phyloP scores from a whole-genome alignment of 2,113 vertebrate genomes.

The Solea solea region DNA sequence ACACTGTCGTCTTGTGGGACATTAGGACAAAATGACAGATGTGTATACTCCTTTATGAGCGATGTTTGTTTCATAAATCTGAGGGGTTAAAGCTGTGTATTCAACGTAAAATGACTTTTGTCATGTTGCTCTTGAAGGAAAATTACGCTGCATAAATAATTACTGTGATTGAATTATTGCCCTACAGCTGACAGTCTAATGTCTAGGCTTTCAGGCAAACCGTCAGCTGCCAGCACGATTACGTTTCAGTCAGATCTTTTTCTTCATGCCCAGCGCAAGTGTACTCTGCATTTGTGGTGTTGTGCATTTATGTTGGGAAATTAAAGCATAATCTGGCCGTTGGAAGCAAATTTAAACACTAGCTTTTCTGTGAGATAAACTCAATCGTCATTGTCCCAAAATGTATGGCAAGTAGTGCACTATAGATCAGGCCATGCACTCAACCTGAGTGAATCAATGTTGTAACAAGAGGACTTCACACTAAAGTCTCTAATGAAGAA shows the following conservation, averaged over 20 bases:
- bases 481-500: not conserved
- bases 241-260: conserved; percentile 12
- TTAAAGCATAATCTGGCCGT: not conserved
- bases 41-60: no score
- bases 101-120: no score
- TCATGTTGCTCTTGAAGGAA: no score
- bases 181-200: no score
- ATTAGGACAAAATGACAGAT: conserved; percentile 14
- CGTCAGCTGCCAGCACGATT: not conserved
- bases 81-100: no score
- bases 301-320: not conserved
- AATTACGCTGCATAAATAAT: no score
- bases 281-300: not conserved
- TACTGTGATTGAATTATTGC: no score
- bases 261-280: not conserved
- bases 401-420: not conserved
- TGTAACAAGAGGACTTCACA: not conserved
- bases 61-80: no score
- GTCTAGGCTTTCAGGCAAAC: no score
- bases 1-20: conserved; percentile 26
- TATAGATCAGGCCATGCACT: not conserved
- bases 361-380: conserved; percentile 5
- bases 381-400: not conserved
- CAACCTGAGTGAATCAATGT: not conserved
- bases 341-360: conserved; percentile 16